Evolutionary conservation across 2,113 vertebrate genomes (phyloP).

Genomic region (Poecile atricapillus): DNA sequence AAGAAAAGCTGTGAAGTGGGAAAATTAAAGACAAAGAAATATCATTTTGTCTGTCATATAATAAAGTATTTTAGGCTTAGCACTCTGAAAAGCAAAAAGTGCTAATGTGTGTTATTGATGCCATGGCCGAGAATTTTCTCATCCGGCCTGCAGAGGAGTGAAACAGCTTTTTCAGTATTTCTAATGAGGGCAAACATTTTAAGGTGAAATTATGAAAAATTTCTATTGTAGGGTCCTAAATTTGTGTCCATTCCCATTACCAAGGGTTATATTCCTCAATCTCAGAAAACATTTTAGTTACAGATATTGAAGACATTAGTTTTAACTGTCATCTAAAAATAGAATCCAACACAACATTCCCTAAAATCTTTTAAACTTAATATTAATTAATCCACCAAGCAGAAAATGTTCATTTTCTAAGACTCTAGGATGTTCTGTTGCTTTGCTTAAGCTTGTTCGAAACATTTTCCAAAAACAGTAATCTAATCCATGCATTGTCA

Average conservation of each 20-base stretch:
- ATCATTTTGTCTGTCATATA: neutral
- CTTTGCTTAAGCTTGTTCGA: neutral
- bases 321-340: conserved; percentile 31
- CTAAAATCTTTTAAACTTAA: neutral
- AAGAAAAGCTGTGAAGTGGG: neutral
- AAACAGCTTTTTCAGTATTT: neutral
- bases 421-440: neutral
- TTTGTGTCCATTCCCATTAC: conserved; percentile 22
- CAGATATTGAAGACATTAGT: conserved; percentile 22
- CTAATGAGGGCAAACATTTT: neutral
- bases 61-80: neutral
- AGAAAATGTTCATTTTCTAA: neutral
- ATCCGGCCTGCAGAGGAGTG: neutral
- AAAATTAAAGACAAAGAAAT: neutral
- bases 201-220: neutral
- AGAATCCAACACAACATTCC: neutral
- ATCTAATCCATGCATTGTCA: neutral
- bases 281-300: conserved; percentile 12
- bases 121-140: neutral
- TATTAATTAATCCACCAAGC: neutral
- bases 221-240: neutral
- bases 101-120: neutral
- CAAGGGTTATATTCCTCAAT: neutral
- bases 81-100: neutral
- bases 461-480: neutral